Percentiles rank a stretch among this genome's conserved stretches.
These are phyloP conservation scores for Erythrocercus mccallii DNA, from an alignment of 2,113 vertebrate genomes.

Conservation along the genomic window DNA sequence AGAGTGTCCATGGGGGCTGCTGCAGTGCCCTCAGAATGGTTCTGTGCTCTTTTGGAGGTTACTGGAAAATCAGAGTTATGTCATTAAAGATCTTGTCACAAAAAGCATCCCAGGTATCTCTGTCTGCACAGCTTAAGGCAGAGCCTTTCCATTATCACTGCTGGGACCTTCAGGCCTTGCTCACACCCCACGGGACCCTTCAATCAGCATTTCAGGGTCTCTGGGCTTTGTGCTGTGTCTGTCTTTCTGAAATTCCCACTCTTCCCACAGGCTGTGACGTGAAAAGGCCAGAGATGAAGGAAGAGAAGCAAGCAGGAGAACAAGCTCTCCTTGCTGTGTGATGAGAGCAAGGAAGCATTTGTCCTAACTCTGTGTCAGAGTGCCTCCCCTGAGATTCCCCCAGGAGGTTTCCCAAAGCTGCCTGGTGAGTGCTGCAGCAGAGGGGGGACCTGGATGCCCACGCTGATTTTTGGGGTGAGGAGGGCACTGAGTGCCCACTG, in stretches of 20 bases:
- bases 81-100: not conserved
- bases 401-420: not conserved
- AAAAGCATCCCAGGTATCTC: not conserved
- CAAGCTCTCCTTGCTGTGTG: not conserved
- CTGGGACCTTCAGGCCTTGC: not conserved
- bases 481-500: not conserved
- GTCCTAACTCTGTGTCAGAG: not conserved
- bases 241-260: not conserved
- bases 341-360: not conserved
- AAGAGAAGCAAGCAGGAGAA: not conserved
- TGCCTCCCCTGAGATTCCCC: not conserved
- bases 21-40: not conserved
- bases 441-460: not conserved
- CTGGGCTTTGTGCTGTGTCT: not conserved
- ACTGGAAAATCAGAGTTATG: not conserved
- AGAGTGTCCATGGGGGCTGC: not conserved
- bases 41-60: not conserved
- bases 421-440: not conserved
- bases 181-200: not conserved
- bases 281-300: not conserved
- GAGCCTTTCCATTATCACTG: not conserved
- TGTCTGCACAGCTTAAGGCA: not conserved
- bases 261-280: not conserved
- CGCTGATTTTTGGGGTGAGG: not conserved
- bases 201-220: not conserved